phyloP scores from a whole-genome alignment of 2,888 invertebrate species.

The Norana najaformis region DNA sequence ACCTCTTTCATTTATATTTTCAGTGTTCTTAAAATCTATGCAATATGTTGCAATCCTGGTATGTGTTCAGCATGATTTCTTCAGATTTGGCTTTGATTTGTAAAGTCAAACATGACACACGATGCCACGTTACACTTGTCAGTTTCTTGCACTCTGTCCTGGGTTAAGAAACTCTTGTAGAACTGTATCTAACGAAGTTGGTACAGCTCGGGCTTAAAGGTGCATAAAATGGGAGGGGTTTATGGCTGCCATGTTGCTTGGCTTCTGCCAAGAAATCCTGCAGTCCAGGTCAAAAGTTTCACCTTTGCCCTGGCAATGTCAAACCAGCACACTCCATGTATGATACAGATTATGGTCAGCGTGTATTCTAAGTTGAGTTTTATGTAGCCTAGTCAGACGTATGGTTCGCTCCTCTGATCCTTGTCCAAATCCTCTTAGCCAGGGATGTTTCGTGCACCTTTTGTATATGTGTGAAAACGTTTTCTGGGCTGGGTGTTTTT shows the following conservation, averaged over 20 bases:
- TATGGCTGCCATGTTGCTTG: neutral
- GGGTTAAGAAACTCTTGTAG: neutral
- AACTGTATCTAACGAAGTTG: no score
- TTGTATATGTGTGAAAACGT: neutral
- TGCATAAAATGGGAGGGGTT: neutral
- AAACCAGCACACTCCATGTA: no score
- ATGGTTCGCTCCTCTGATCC: neutral
- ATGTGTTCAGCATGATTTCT: neutral
- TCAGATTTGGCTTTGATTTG: neutral
- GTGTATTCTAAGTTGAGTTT: neutral
- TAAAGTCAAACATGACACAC: neutral
- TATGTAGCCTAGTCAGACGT: neutral
- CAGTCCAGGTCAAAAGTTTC: neutral
- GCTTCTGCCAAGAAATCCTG: neutral
- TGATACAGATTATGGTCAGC: neutral
- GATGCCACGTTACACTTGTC: no score
- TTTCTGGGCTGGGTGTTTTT: neutral
- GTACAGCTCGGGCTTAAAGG: neutral
- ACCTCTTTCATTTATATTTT: neutral
- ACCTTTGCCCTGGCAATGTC: neutral
- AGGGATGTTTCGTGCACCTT: neutral
- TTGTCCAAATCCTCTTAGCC: no score
- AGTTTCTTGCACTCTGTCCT: no score
- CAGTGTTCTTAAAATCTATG: neutral
- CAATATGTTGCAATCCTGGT: neutral